A percentile compares a stretch with the other conserved stretches of the same genome.
phyloP scores from a whole-genome alignment of 1,140 invertebrate genomes.

The Asobara japonica region DNA sequence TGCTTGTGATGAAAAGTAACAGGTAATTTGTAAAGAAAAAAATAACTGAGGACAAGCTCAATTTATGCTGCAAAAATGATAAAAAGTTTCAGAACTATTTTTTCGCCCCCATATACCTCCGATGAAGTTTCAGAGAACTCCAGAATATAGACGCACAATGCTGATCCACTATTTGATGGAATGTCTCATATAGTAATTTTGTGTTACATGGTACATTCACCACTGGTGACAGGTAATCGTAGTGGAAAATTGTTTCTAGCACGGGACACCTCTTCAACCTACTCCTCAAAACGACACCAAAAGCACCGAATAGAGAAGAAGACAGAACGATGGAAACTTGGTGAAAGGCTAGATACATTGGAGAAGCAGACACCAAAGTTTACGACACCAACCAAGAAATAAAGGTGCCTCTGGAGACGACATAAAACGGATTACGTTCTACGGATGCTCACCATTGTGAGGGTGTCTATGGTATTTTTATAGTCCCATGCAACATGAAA shows the following conservation, averaged over 20 bases:
- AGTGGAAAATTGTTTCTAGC: background rate
- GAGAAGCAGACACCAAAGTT: slow-evolving; percentile 14
- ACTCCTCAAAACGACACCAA: background rate
- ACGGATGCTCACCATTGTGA: background rate
- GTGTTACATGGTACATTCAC: background rate
- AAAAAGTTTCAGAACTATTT: no score
- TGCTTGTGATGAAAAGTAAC: no score
- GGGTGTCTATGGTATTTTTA: background rate
- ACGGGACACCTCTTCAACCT: background rate
- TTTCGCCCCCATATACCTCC: no score
- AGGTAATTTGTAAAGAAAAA: no score
- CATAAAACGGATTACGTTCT: slow-evolving; percentile 20
- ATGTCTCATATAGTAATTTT: background rate
- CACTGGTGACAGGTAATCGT: background rate
- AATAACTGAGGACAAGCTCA: no score
- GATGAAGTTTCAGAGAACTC: no score
- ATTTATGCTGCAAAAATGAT: no score
- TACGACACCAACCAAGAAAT: background rate
- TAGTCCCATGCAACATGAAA: slow-evolving; percentile 1
- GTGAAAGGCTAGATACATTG: background rate
- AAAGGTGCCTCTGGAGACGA: slow-evolving; percentile 7
- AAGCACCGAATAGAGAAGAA: background rate
- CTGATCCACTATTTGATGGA: no score
- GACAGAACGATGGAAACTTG: background rate
- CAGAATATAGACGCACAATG: no score